A percentile compares a stretch with the other conserved stretches of the same genome.
These are phyloP conservation scores for Allacma fusca DNA, from an alignment of 2,888 invertebrate species.

Conservation along the genomic window DNA sequence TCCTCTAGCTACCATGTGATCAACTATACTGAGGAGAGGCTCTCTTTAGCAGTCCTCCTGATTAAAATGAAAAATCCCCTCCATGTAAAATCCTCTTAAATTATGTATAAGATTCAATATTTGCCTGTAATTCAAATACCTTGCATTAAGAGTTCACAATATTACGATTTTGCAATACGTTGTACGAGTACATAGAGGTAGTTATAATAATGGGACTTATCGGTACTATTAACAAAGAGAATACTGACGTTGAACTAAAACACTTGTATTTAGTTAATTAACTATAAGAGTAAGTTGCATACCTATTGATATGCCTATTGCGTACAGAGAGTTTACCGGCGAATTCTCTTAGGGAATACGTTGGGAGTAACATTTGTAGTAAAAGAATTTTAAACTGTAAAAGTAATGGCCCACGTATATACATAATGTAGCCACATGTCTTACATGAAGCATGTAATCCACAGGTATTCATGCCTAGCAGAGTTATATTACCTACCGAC, in stretches of 20 bases:
- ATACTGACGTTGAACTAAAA: background rate
- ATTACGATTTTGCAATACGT: conserved; percentile 16
- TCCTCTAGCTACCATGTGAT: conserved; percentile 51
- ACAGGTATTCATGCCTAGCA: too few species aligned
- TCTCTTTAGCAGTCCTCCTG: background rate
- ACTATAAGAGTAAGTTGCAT: too few species aligned
- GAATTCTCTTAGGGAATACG: background rate
- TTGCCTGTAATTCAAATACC: conserved; percentile 3
- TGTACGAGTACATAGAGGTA: background rate
- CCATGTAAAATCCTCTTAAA: background rate
- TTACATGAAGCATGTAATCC: too few species aligned
- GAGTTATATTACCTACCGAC: too few species aligned
- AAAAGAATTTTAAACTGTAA: too few species aligned
- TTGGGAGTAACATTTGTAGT: too few species aligned
- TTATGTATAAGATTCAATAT: background rate
- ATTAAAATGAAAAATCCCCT: background rate
- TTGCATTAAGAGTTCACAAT: conserved; percentile 8
- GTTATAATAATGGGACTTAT: conserved; percentile 6
- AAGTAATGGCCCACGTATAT: too few species aligned
- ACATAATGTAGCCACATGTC: too few species aligned
- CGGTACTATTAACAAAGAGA: background rate
- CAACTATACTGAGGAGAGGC: background rate
- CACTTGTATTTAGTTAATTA: background rate
- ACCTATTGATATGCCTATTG: too few species aligned
- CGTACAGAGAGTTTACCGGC: too few species aligned